These are phyloP conservation scores for Lepus townsendii DNA, from an alignment of 2,797 vertebrate species.

Conservation along the genomic window DNA sequence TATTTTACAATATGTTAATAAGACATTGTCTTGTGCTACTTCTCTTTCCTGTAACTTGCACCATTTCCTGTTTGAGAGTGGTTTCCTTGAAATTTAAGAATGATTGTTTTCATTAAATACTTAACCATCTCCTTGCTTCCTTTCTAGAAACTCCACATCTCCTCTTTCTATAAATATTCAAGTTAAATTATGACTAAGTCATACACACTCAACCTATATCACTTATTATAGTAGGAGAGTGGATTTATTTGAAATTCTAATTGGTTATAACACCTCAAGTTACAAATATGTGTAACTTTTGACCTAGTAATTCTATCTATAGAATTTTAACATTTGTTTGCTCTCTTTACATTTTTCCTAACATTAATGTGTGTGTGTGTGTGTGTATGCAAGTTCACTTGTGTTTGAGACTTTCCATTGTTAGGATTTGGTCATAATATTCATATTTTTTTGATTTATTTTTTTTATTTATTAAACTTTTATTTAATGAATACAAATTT, in stretches of 20 bases:
- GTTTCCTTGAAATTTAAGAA: background rate
- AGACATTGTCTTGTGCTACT: background rate
- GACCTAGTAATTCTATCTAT: background rate
- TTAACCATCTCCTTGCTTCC: background rate
- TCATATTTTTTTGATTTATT: background rate
- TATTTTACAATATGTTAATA: background rate
- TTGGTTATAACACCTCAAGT: background rate
- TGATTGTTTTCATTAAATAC: background rate
- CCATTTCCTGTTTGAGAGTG: background rate
- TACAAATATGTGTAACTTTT: background rate
- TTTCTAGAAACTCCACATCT: background rate
- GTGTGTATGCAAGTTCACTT: background rate
- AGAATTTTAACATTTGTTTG: background rate
- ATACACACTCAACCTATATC: background rate
- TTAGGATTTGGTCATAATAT: background rate
- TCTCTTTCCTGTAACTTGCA: background rate
- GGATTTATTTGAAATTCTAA: slow-evolving; percentile 28
- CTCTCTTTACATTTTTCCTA: background rate
- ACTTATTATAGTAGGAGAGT: background rate
- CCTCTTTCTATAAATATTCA: background rate
- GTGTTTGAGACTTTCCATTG: background rate
- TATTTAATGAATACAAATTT: no score
- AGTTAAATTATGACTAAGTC: background rate
- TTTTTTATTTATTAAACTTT: no score
- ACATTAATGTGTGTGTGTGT: background rate